Evolutionary conservation across 2,113 vertebrate species (phyloP).

Genomic region (Labrus mixtus): DNA sequence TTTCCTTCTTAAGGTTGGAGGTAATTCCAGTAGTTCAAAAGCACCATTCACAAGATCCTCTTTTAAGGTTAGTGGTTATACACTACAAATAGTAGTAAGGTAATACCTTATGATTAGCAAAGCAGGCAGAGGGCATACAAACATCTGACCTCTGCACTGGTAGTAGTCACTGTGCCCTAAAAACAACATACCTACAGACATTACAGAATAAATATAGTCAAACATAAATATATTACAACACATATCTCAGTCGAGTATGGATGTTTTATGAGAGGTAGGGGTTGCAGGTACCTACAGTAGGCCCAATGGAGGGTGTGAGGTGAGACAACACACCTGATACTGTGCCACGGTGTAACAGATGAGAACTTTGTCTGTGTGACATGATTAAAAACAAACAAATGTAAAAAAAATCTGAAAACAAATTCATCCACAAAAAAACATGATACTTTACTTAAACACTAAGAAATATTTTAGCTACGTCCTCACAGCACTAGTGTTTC

Average conservation of each 20-base stretch:
- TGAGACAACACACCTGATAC: conserved; percentile 53
- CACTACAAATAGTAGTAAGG: conserved; percentile 54
- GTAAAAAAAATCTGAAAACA: conserved; percentile 31
- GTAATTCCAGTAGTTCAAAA: conserved; percentile 82
- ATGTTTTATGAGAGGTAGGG: conserved; percentile 83
- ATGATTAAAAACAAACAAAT: neutral
- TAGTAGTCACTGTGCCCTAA: conserved; percentile 69
- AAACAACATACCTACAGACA: conserved; percentile 74
- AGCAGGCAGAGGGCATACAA: conserved; percentile 39
- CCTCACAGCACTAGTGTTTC: conserved; percentile 17
- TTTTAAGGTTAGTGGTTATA: conserved; percentile 75
- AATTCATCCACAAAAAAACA: neutral
- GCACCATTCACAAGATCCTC: conserved; percentile 75
- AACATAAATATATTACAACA: conserved; percentile 79
- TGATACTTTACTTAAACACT: neutral
- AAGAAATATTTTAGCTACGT: conserved; percentile 9
- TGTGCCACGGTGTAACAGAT: conserved; percentile 50
- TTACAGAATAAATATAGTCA: conserved; percentile 81
- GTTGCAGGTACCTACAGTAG: conserved; percentile 63
- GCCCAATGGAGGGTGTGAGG: conserved; percentile 47
- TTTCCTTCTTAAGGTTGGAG: conserved; percentile 68
- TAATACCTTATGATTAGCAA: conserved; percentile 55
- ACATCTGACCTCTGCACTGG: conserved; percentile 48
- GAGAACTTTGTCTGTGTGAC: conserved; percentile 52
- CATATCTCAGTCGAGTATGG: conserved; percentile 73